Evolutionary conservation across 2,113 vertebrate species (phyloP), one percentile per base, ranked within the genome.

Genomic region (Eptesicus fuscus): DNA sequence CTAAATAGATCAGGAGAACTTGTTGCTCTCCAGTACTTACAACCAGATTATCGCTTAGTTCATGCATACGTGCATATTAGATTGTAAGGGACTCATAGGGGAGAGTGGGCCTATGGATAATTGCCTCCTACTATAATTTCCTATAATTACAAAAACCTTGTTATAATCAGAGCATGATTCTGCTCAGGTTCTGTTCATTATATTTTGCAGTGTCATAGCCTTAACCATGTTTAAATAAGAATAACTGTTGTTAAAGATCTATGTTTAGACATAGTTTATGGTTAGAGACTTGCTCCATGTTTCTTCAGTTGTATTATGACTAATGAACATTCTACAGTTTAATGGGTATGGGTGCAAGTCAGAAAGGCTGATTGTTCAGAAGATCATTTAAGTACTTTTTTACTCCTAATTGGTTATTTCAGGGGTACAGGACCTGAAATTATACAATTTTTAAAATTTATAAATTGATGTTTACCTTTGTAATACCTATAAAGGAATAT

Each of bases 331-430:
- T 79, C 51, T 91, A 47, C 3, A 73, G 17, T 83, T 95, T 94
- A 90, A 82, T 70, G 56, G 40, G 30, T 73, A 5, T 83, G 70
- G 40, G 28, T n/a, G 74, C 0, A 16, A 83, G 51, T 44, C 37
- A 91, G 85, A 96, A 94, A 96, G 40, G 49, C 32, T 71, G 63
- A 88, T 44, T 96, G 56, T 87, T 86, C 30, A 91, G 74, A 73
- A 77, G 51, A 94, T 78, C 35, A 32, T 32, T 91, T 91, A 89
- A 95, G 70, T 49, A 65, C 16, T 92, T 91, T 44, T 88, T 93
- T 83, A 76, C 35, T 86, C 32, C 20, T 71, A 92, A 44, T 14
- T 90, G 37, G 63, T 92, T 95, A 86, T 91, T 96, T 96, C 56
- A 94, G 59, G 56, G 28, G 16, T 49, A 0, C 77, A 44, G 30